A percentile compares a stretch with the other conserved stretches of the same genome.
Conservation (phyloP, 1,140 invertebrate species). For the Carcinoscorpius rotundicauda region DNA sequence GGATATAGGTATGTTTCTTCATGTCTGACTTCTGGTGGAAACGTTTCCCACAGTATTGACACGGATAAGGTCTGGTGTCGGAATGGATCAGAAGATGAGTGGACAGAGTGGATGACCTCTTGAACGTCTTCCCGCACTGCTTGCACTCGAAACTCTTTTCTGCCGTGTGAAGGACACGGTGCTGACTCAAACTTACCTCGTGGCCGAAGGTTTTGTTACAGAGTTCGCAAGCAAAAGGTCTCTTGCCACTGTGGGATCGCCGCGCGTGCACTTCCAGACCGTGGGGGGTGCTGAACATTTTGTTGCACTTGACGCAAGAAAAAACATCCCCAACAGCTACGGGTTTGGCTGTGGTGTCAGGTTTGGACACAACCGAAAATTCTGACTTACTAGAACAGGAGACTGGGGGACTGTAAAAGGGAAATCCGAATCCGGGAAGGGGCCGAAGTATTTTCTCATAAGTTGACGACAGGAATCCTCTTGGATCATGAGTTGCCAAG, state of each 20-base stretch:
- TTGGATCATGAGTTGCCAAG: too few species aligned
- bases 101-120: conserved; percentile 46
- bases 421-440: too few species aligned
- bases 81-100: conserved; percentile 50
- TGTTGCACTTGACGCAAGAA: conserved; percentile 91
- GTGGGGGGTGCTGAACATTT: conserved; percentile 92
- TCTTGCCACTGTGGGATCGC: conserved; percentile 78
- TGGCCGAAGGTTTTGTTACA: conserved; percentile 41
- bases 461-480: too few species aligned
- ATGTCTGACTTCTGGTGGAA: conserved; percentile 51
- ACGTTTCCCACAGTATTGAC: conserved; percentile 44
- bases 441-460: too few species aligned
- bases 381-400: too few species aligned
- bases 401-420: too few species aligned
- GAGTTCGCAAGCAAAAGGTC: conserved; percentile 38
- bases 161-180: conserved; percentile 34
- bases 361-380: too few species aligned
- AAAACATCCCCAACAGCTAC: conserved; percentile 66
- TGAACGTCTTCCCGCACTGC: conserved; percentile 46
- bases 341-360: background rate
- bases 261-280: conserved; percentile 80
- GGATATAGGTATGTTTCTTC: conserved; percentile 47
- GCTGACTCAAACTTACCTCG: conserved; percentile 36
- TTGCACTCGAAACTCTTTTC: conserved; percentile 46
- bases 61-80: conserved; percentile 40